Evolutionary conservation across 2,113 vertebrate genomes (phyloP).

Genomic region (Dipodomys spectabilis): DNA sequence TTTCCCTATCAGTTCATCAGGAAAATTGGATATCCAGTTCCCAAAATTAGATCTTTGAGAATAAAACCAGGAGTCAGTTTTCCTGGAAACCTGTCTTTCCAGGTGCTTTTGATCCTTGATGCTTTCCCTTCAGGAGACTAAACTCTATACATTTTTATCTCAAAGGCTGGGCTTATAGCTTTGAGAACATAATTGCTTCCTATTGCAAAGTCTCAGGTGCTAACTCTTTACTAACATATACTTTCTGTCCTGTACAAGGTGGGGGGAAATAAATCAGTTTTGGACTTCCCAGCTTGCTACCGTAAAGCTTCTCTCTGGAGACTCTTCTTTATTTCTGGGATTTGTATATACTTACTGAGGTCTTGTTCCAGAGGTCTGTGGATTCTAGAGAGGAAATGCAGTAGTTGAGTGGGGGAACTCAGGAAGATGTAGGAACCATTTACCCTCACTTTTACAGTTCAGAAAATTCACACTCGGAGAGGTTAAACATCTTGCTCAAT

Average conservation of each 20-base stretch:
- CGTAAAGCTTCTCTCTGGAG: background rate
- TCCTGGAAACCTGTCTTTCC: background rate
- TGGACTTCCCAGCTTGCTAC: background rate
- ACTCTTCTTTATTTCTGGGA: background rate
- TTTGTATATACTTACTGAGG: background rate
- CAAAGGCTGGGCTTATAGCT: background rate
- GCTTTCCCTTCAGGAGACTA: background rate
- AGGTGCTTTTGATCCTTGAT: background rate
- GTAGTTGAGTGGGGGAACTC: background rate
- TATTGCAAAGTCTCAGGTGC: background rate
- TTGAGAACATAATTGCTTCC: background rate
- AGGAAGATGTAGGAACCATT: background rate
- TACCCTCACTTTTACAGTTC: background rate
- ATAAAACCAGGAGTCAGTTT: background rate
- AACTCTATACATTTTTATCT: background rate
- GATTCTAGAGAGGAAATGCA: background rate
- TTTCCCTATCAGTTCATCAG: too few relatives aligned
- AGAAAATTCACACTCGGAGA: slow-evolving; percentile 28
- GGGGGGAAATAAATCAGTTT: too few relatives aligned
- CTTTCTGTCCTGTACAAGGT: background rate
- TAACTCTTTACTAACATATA: background rate
- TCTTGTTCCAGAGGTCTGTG: background rate
- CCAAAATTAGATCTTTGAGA: too few relatives aligned
- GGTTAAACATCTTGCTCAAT: too few relatives aligned
- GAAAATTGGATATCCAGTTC: too few relatives aligned